Conservation (phyloP, 2,113 vertebrate species). For the Capreolus pygargus region DNA sequence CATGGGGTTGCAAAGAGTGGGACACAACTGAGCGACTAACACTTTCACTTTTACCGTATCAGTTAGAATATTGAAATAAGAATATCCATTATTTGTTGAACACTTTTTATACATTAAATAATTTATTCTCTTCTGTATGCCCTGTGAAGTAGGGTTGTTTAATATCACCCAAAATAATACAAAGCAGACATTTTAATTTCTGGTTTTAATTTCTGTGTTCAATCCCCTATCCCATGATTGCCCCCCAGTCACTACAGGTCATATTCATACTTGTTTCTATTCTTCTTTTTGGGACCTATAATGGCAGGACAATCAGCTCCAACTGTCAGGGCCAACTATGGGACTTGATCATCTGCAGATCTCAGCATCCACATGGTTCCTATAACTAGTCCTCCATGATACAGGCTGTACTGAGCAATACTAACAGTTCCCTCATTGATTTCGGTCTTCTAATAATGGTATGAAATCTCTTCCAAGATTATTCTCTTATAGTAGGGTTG, state of each 20-base stretch:
- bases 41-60: not conserved
- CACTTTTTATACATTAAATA: not conserved
- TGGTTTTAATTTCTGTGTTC: not conserved
- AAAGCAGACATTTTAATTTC: not conserved
- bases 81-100: not conserved
- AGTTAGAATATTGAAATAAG: not conserved
- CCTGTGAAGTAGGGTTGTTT: not conserved
- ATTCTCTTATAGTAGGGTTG: not conserved
- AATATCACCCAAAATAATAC: not conserved
- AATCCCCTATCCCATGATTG: not conserved
- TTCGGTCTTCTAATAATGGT: not conserved
- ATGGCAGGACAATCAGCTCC: not conserved
- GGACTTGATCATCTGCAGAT: not conserved
- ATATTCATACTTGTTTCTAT: not conserved
- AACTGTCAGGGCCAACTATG: not conserved
- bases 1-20: not conserved
- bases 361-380: not conserved
- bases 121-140: not conserved
- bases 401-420: not conserved
- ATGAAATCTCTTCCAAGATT: not conserved
- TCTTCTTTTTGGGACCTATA: not conserved
- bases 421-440: not conserved
- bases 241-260: not conserved
- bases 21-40: not conserved
- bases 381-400: not conserved